Evolutionary conservation across 2,113 vertebrate genomes (phyloP), one percentile per base, ranked within the genome.

Genomic region (Oxygymnocypris stewartii): DNA sequence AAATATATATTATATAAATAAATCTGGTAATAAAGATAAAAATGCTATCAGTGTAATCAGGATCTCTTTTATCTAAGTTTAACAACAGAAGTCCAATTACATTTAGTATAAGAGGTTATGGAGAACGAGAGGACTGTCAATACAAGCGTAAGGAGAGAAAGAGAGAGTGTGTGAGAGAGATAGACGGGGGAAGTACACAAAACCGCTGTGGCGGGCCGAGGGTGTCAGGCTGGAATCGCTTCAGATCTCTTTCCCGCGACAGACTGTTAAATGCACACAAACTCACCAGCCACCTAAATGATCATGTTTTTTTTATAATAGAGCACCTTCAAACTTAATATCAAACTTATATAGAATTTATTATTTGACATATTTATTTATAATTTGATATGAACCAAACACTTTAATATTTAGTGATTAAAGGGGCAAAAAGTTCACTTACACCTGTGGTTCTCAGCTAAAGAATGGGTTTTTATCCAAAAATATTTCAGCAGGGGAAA

Each of bases 161-260:
- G 44, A 59, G 23, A 61, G 42, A 57, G 71, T 51, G 42, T 40
- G 37, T 20, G 37, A 75, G n/a, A 73, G 54, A 57, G 77, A 61
- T n/a, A 85, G 57, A 84, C 20, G n/a, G 40, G 0, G 59, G 59
- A 59, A 84, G 57, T 28, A 14, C 23, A 54, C 69, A 76, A 63
- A 42, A 40, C 44, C 57, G 20, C 31, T 8, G 77, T 40, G 54
- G 31, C 11, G 7, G 57, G 54, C 11, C 31, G 11, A 79, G 31
- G 37, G 54, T 42, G 74, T 86, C 54, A 54, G 67, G 78, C 23
- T 74, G 59, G 69, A 51, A 73, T 35, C 61, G 6, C 59, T 74
- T 84, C 69, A 69, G 77, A 77, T 88, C 84, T 40, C 49, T 49
- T 87, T 59, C 82, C 84, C 49, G 12, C 40, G 35, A 61, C 28